Conservation (phyloP, 2,113 vertebrate genomes). For the Piaya cayana region DNA sequence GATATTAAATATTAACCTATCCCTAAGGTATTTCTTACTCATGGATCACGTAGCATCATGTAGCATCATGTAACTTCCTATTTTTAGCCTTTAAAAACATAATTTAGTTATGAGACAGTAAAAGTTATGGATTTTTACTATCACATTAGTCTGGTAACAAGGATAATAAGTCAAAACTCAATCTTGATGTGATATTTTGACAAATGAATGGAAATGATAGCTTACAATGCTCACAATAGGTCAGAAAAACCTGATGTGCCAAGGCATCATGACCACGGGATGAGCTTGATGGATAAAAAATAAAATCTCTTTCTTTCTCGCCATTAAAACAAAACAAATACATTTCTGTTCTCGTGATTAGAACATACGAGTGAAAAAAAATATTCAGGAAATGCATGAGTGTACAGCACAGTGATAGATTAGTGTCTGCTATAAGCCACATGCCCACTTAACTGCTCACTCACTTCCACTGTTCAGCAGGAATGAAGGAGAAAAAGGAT, state of each 20-base stretch:
- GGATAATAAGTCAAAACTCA: not conserved
- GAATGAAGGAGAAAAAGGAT: not conserved
- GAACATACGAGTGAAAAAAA: not conserved
- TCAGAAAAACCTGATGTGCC: not conserved
- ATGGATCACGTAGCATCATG: not conserved
- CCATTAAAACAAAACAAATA: not conserved
- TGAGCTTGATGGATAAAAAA: not conserved
- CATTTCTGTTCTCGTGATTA: not conserved
- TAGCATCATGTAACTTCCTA: not conserved
- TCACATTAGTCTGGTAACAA: not conserved
- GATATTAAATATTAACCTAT: slow-evolving; percentile 8
- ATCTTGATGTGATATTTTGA: not conserved
- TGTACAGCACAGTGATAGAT: rapidly evolving
- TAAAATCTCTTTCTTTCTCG: not conserved
- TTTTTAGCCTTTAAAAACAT: not conserved
- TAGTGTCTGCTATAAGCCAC: not conserved
- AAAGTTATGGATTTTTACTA: not conserved
- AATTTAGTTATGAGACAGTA: not conserved
- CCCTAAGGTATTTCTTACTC: not conserved
- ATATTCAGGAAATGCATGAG: not conserved
- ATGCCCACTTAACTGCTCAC: rapidly evolving
- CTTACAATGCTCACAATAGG: not conserved
- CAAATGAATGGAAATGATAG: not conserved
- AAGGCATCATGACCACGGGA: not conserved
- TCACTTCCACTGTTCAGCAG: rapidly evolving